These are phyloP conservation scores for Schizotus pectinicornis DNA, from an alignment of 2,888 invertebrate genomes.

Conservation along the genomic window DNA sequence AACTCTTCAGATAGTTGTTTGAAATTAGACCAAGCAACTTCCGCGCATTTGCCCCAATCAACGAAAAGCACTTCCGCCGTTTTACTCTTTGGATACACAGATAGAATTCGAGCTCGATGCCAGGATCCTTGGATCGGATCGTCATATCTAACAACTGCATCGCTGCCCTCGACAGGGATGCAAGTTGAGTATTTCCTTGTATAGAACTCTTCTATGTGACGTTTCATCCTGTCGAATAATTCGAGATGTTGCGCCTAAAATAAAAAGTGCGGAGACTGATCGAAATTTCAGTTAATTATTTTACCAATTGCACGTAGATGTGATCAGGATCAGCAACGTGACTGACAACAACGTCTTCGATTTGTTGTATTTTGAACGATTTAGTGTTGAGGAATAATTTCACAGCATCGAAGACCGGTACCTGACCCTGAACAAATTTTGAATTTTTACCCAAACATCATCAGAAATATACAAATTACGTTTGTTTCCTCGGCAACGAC, in stretches of 20 bases:
- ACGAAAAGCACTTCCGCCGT: conserved; percentile 66
- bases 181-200: conserved; percentile 34
- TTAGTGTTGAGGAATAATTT: conserved; percentile 43
- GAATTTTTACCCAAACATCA: too few relatives aligned
- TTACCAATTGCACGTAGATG: conserved; percentile 70
- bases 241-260: conserved; percentile 40
- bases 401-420: background rate
- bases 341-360: conserved; percentile 63
- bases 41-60: conserved; percentile 66
- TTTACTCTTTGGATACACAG: conserved; percentile 55
- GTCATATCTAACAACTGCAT: conserved; percentile 60
- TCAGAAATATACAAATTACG: background rate
- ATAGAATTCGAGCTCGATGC: conserved; percentile 66
- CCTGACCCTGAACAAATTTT: too few relatives aligned
- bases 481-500: background rate
- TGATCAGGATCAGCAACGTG: conserved; percentile 68
- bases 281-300: conserved; percentile 26
- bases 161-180: conserved; percentile 45
- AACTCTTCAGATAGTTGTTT: conserved; percentile 58
- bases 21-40: conserved; percentile 61
- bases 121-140: conserved; percentile 58
- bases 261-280: too few relatives aligned
- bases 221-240: conserved; percentile 38
- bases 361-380: conserved; percentile 52
- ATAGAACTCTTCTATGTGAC: conserved; percentile 42